A percentile compares a stretch with the other conserved stretches of the same genome.
Conservation (phyloP, 2,888 invertebrate genomes). For the Eupelmus urozonus region DNA sequence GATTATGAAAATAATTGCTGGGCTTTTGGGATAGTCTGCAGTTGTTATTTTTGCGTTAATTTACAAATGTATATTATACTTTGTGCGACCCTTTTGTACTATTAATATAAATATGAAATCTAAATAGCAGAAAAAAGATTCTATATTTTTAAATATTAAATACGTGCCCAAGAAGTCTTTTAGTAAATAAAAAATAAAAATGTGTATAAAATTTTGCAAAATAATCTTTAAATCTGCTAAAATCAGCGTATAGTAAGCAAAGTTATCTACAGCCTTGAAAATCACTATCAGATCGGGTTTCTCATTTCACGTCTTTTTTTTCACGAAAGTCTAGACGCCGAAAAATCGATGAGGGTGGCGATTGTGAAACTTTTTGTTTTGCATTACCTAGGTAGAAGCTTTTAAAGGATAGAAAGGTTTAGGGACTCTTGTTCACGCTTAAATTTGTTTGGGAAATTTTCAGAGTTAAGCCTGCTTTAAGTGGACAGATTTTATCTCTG, state of each 20-base stretch:
- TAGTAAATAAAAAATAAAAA: too few species aligned
- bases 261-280: background rate
- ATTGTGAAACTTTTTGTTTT: conserved; percentile 21
- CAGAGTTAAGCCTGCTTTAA: background rate
- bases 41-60: too few species aligned
- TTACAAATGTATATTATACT: too few species aligned
- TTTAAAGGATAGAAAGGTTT: conserved; percentile 10
- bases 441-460: conserved; percentile 45
- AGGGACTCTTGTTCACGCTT: conserved; percentile 34
- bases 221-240: too few species aligned
- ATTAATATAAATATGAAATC: background rate
- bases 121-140: background rate
- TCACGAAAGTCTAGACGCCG: background rate
- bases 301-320: background rate
- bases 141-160: background rate
- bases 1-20: too few species aligned
- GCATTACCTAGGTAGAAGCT: background rate
- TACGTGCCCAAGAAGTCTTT: too few species aligned
- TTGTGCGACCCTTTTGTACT: too few species aligned
- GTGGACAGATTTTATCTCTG: conserved; percentile 33
- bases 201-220: too few species aligned
- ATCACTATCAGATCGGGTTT: background rate
- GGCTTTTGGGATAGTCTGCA: too few species aligned
- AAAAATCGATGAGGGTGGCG: background rate
- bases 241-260: too few species aligned